Base-by-base conservation (phyloP, 2,797 vertebrate species). In the Arctocebus calabarensis region DNA sequence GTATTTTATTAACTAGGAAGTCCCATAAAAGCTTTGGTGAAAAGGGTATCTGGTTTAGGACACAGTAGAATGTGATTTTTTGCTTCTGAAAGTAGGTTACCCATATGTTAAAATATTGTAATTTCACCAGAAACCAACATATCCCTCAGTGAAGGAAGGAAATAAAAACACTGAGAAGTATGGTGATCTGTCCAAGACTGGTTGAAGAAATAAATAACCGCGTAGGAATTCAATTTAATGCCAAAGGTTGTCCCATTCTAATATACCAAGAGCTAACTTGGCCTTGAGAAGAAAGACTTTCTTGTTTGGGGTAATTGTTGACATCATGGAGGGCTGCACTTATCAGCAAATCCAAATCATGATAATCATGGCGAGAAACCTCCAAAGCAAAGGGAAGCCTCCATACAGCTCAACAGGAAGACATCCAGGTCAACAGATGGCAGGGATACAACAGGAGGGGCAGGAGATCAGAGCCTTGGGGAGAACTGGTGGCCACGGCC, bases 261-360 rank as follows among this genome's bases (percentile, higher is more conserved):
- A 20, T 10, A 59, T 10, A 64, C 23, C 73, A 61, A 88, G 66
- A 89, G 32, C 43, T 59, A 64, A 81, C 23, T 5, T 68, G 29
- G 77, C 66, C 45, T 90, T 90, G 52, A 43, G 66, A 92, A 91
- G 23, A n/a, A 88, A 84, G 73, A 61, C 74, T 68, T 73, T 61
- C 77, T 66, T 71, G 16, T 64, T 57, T 73, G 55, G 34, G 16
- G 29, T 70, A 81, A 75, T 75, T 37, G 79, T 17, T 74, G 52
- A 84, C n/a, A 66, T 4, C 29, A 11, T 27, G 34, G 57, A 88
- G 75, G 37, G 43, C 9, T 55, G 71, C 22, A 34, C 14, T 37
- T 7, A 48, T 13, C 57, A 62, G 23, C 40, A 20, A 45, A 25
- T 29, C 81, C 52, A 90, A 48, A 87, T 43, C 14, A 84, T 19